phyloP scores from a whole-genome alignment of 1,140 invertebrate species.

The Brachionus paranguensis region DNA sequence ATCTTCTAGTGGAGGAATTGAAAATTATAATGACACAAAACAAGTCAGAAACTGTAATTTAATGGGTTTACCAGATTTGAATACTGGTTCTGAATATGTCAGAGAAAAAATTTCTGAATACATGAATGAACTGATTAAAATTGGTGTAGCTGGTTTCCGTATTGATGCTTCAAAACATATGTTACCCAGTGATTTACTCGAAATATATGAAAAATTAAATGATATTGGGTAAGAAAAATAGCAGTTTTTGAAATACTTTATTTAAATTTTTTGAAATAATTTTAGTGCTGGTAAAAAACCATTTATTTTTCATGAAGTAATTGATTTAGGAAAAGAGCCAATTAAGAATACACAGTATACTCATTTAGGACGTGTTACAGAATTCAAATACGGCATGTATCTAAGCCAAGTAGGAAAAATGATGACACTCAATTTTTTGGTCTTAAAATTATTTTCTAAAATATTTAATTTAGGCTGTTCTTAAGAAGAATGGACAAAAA shows the following conservation, averaged over 20 bases:
- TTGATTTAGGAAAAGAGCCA: conserved; percentile 68
- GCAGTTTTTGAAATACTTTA: background rate
- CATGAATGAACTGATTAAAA: conserved; percentile 65
- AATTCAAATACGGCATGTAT: conserved; percentile 64
- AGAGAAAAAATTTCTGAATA: conserved; percentile 64
- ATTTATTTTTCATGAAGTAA: conserved; percentile 71
- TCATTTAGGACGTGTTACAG: conserved; percentile 59
- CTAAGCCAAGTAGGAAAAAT: conserved; percentile 46
- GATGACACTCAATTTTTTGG: background rate
- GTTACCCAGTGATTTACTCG: background rate
- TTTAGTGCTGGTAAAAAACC: conserved; percentile 46
- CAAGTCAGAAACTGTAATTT: conserved; percentile 67
- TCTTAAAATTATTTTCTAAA: background rate
- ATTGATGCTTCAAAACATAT: conserved; percentile 42
- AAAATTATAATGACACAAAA: conserved; percentile 49
- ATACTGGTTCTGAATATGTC: conserved; percentile 65
- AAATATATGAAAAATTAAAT: background rate
- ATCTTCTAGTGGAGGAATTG: conserved; percentile 47
- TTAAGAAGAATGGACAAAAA: conserved; percentile 26
- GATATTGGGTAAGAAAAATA: background rate
- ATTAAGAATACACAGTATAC: conserved; percentile 58
- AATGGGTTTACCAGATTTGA: conserved; percentile 67
- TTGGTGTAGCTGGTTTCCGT: conserved; percentile 69
- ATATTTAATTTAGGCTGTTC: background rate
- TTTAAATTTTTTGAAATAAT: background rate